Evolutionary conservation across 2,113 vertebrate species (phyloP).

Genomic region (Eulacestoma nigropectus): DNA sequence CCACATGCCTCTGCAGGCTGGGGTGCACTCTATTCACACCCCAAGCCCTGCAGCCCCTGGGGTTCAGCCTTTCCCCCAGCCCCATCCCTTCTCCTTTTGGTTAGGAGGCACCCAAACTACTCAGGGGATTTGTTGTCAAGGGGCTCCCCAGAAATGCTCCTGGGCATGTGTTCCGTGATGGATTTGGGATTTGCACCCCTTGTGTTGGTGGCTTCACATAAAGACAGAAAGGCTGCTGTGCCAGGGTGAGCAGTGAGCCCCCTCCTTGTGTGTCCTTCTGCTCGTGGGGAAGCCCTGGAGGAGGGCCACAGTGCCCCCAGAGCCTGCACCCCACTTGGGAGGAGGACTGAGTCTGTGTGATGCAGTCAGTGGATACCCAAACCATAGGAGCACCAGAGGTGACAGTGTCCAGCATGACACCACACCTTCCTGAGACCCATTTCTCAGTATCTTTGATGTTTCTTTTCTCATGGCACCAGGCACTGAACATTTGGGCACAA

Average conservation of each 20-base stretch:
- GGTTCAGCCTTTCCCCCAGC: background rate
- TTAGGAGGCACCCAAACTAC: background rate
- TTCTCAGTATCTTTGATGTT: background rate
- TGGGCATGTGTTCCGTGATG: accelerated
- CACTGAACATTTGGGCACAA: background rate
- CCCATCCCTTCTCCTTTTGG: background rate
- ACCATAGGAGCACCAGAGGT: background rate
- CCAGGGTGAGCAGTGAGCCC: background rate
- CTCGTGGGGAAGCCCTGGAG: background rate
- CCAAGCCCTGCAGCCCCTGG: background rate
- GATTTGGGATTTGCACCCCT: background rate
- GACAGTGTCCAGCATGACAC: background rate
- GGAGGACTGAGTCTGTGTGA: background rate
- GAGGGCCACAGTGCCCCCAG: background rate
- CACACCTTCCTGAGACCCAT: background rate
- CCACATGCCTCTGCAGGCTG: background rate
- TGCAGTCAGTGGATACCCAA: accelerated
- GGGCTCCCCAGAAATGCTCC: background rate
- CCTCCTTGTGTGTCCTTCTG: background rate
- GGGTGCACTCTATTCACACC: background rate
- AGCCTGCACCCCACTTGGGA: accelerated
- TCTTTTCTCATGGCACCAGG: background rate
- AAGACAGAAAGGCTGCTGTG: background rate
- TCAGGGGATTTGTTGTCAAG: background rate
- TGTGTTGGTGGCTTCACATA: background rate